Base-by-base conservation (phyloP, 2,113 vertebrate species). In the Entomyzon cyanotis region DNA sequence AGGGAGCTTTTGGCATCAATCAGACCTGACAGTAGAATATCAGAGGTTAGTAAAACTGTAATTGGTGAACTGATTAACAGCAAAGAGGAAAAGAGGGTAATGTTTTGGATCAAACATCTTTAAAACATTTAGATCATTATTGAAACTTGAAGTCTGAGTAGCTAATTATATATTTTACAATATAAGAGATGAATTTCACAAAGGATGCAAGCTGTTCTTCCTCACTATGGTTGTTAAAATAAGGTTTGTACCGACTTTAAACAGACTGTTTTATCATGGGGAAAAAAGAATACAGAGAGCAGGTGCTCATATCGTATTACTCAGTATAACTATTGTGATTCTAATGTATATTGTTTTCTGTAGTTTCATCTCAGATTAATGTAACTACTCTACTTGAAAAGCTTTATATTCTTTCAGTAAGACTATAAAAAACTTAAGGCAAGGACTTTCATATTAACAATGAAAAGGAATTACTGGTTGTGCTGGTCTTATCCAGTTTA, bases 21-120 rank as follows among this genome's bases (percentile, higher is more conserved):
- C 96, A 97, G 93, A 97, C 65, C 62, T 98, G 97, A 97, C 97
- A 97, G 94, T 91, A 94, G 70, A 95, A 44, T 96, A 97, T 93
- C 96, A 97, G 75, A 97, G 96, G 92, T 97, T 97, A 97, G 89
- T 89, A 76, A 88, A 97, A 89, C 92, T 96, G 17, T 97, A 98
- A 97, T 98, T 97, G 97, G 74, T 86, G 73, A 87, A 77, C 79
- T 88, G 84, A 97, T 97, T 95, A 96, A 92, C 62, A 87, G 91
- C 74, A 91, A 88, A 96, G 79, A 82, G 50, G 82, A 77, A 76
- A 82, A 93, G 65, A 93, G 33, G 94, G 55, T 95, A 96, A 91
- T 93, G 94, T 94, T 97, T 94, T 93, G 95, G 74, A 96, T 97
- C 91, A 93, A 94, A 87, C 69, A 87, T 82, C 63, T 84, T 97